A percentile compares a stretch with the other conserved stretches of the same genome.
These are phyloP conservation scores for Pyrgilauda ruficollis DNA, from an alignment of 2,113 vertebrate species.

Conservation along the genomic window DNA sequence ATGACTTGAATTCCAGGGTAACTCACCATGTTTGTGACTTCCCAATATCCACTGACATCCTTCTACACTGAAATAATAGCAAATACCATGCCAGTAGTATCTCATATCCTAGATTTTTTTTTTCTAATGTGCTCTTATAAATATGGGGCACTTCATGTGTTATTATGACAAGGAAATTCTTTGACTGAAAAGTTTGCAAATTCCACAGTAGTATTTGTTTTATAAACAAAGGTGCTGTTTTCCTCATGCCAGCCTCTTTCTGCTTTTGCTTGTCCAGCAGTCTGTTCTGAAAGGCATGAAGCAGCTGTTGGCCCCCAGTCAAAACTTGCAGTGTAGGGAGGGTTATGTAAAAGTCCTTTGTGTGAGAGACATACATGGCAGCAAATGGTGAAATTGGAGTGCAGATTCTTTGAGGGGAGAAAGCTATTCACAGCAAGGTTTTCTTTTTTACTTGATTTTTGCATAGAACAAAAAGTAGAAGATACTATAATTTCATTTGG, in stretches of 20 bases:
- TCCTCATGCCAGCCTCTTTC: constrained; percentile 44
- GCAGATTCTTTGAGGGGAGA: constrained; percentile 10
- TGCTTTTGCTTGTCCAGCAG: constrained; percentile 56
- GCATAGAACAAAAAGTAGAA: neutral
- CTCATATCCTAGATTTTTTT: neutral
- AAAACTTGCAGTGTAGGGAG: constrained; percentile 54
- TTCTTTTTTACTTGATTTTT: constrained; percentile 41
- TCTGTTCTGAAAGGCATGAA: constrained; percentile 65
- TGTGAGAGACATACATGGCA: constrained; percentile 53
- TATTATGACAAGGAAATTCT: constrained; percentile 62
- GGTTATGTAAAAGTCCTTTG: constrained; percentile 70
- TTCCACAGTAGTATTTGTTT: constrained; percentile 50
- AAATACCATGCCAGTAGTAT: neutral
- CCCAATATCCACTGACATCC: neutral
- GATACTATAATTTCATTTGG: neutral
- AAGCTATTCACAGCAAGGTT: constrained; percentile 13
- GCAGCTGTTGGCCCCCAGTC: constrained; percentile 68
- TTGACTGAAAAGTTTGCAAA: constrained; percentile 38
- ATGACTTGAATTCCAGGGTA: neutral
- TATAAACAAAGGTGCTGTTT: constrained; percentile 51
- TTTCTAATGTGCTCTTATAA: neutral
- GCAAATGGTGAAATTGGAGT: constrained; percentile 20
- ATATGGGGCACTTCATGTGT: neutral
- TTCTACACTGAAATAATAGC: neutral
- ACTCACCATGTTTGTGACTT: neutral